Conservation (phyloP, 2,113 vertebrate genomes). For the Rattus norvegicus region DNA sequence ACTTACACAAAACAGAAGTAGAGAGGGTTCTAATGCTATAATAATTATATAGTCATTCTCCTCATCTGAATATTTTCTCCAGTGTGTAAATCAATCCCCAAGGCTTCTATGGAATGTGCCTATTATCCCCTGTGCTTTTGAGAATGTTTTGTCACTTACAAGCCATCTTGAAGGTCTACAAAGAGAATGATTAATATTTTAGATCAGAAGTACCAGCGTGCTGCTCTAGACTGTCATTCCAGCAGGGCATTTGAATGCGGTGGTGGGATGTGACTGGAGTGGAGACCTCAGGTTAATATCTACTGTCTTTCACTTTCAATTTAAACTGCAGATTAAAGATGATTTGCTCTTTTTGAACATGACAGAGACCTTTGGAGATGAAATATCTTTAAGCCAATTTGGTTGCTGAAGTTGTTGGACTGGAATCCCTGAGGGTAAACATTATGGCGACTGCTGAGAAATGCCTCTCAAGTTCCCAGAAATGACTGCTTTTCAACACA, state of each 20-base stretch:
- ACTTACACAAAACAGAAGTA: not conserved
- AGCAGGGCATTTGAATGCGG: constrained; percentile 35
- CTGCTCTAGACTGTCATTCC: constrained; percentile 12
- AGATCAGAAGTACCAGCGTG: not conserved
- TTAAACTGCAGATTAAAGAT: constrained; percentile 77
- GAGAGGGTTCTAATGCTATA: not conserved
- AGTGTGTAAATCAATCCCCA: not conserved
- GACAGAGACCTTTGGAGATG: constrained; percentile 76
- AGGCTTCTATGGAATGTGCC: not conserved
- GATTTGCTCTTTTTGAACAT: constrained; percentile 77
- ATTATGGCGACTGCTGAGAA: not conserved
- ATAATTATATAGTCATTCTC: not conserved
- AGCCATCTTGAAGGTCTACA: constrained; percentile 13
- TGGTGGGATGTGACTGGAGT: not conserved
- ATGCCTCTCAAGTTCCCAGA: constrained; percentile 59
- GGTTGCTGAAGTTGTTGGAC: constrained; percentile 63
- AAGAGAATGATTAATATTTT: constrained; percentile 59
- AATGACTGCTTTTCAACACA: not conserved
- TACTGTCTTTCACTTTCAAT: constrained; percentile 68
- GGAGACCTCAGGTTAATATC: constrained; percentile 68
- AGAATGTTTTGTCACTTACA: not conserved
- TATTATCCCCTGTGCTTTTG: constrained; percentile 41
- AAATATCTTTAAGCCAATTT: constrained; percentile 77
- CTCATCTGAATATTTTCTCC: not conserved
- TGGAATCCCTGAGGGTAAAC: constrained; percentile 72